These are phyloP conservation scores for Chromis chromis DNA, from an alignment of 2,797 vertebrate species.

Conservation along the genomic window DNA sequence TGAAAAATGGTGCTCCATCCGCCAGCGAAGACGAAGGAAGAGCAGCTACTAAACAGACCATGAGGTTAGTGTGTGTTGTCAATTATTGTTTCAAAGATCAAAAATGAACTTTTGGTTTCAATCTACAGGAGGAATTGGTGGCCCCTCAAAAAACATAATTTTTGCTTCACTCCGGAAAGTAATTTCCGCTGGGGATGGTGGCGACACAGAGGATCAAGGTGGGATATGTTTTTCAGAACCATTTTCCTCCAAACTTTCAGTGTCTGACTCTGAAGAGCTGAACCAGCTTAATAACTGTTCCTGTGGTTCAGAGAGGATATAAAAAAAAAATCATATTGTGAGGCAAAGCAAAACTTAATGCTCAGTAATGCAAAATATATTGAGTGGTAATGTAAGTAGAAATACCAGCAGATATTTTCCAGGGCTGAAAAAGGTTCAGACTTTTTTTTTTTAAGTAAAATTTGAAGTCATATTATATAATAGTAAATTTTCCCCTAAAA, in stretches of 20 bases:
- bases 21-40: neutral
- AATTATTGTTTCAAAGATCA: slow-evolving; percentile 10
- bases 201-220: neutral
- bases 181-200: neutral
- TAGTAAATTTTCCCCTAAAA: too few species aligned
- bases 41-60: neutral
- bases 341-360: neutral
- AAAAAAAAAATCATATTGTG: too few species aligned
- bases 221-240: neutral
- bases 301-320: too few species aligned
- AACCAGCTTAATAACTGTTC: neutral
- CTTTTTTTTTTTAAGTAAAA: too few species aligned
- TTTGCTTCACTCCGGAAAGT: neutral
- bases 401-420: too few species aligned
- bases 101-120: slow-evolving; percentile 12
- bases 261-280: neutral
- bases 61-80: neutral
- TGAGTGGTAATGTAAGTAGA: too few species aligned
- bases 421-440: too few species aligned
- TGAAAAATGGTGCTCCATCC: neutral
- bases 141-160: neutral
- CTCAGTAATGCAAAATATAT: too few species aligned
- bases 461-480: too few species aligned
- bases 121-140: neutral
- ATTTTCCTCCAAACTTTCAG: neutral